Conservation (phyloP, 1,140 invertebrate species). For the Medauroidea extradentata region DNA sequence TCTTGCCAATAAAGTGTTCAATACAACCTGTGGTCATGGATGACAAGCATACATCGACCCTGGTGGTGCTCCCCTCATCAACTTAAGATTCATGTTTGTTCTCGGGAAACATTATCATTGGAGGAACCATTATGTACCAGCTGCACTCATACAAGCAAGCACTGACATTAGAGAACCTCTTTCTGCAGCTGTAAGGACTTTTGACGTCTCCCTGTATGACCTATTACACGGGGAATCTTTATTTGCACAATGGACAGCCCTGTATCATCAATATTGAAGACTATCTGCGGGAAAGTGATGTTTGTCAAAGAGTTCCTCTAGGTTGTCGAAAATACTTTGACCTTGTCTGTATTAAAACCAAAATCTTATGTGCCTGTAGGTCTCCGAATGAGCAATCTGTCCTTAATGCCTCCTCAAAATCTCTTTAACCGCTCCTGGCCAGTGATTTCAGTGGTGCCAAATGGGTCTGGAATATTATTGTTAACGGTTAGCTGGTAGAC, state of each 20-base stretch:
- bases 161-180: slow-evolving; percentile 34
- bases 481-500: too few species aligned
- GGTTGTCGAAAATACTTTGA: slow-evolving; percentile 29
- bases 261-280: slow-evolving; percentile 39
- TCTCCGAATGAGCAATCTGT: too few species aligned
- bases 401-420: too few species aligned
- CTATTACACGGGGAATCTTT: slow-evolving; percentile 31
- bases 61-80: slow-evolving; percentile 34
- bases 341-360: slow-evolving; percentile 30
- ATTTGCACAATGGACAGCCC: slow-evolving; percentile 33
- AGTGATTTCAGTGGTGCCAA: too few species aligned
- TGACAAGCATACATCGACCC: slow-evolving; percentile 26
- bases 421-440: too few species aligned
- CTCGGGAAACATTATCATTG: slow-evolving; percentile 19
- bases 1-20: slow-evolving; percentile 24
- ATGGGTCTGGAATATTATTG: too few species aligned
- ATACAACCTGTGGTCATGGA: slow-evolving; percentile 29
- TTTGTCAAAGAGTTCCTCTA: slow-evolving; percentile 21
- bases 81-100: slow-evolving; percentile 25
- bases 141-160: slow-evolving; percentile 34
- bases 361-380: slow-evolving; percentile 26
- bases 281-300: slow-evolving; percentile 10
- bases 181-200: slow-evolving; percentile 30
- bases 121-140: slow-evolving; percentile 31
- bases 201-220: slow-evolving; percentile 24